These are phyloP conservation scores for Patella depressa DNA, from an alignment of 2,888 invertebrate genomes.

Conservation along the genomic window DNA sequence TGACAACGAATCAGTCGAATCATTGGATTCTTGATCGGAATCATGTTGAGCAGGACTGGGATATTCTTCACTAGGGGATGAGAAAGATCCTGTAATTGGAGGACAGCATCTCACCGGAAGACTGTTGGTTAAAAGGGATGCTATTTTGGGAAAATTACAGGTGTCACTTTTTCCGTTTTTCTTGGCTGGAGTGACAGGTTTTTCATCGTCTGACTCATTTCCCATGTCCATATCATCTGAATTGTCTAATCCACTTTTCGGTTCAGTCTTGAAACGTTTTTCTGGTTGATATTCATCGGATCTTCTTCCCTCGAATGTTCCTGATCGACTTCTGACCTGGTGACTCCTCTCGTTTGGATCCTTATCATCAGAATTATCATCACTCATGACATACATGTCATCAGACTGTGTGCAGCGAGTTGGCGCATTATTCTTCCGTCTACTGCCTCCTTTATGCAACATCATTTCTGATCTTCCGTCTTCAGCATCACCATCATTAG, in stretches of 20 bases:
- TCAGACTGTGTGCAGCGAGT: constrained; percentile 62
- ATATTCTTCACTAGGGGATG: background rate
- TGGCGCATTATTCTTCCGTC: constrained; percentile 65
- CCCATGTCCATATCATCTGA: constrained; percentile 26
- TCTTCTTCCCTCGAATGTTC: constrained; percentile 7
- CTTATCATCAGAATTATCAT: constrained; percentile 54
- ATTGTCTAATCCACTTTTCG: constrained; percentile 22
- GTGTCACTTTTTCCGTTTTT: constrained; percentile 30
- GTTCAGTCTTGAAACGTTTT: constrained; percentile 20
- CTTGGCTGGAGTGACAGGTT: constrained; percentile 27
- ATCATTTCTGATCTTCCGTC: constrained; percentile 20
- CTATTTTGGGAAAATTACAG: constrained; percentile 48
- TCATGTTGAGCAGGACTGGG: constrained; percentile 72
- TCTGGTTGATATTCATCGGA: constrained; percentile 27
- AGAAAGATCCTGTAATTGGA: constrained; percentile 8
- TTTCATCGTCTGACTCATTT: constrained; percentile 32
- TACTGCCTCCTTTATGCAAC: constrained; percentile 45
- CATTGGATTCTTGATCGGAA: constrained; percentile 42
- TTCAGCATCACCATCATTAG: constrained; percentile 36
- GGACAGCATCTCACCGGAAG: constrained; percentile 1
- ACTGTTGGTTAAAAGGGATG: constrained; percentile 41
- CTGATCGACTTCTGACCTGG: background rate
- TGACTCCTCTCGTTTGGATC: constrained; percentile 28
- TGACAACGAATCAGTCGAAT: constrained; percentile 38
- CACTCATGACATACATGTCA: constrained; percentile 51